Evolutionary conservation across 2,797 vertebrate species (phyloP), one percentile per base, ranked within the genome.

Genomic region (Oreortyx pictus): DNA sequence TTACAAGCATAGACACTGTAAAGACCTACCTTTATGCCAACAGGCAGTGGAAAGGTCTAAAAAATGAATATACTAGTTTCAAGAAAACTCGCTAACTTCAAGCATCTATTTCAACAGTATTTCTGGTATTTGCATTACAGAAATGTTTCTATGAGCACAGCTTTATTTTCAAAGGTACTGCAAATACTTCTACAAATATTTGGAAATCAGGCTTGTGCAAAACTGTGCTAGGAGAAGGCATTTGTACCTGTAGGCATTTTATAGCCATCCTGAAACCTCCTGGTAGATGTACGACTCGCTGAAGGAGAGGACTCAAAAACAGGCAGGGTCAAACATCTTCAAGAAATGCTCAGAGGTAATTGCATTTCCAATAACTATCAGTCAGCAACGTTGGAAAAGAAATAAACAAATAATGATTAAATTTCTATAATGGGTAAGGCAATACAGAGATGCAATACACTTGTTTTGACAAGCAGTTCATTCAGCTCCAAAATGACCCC

Each of bases 381-480:
- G 41, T 61, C 19, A 24, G 9, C 52, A 71, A 74, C 4, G 12
- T 46, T 39, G 37, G 82, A 25, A 80, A 85, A 57, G 5, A 29
- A 93, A 80, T 33, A 74, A 83, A 73, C 31, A 86, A 84, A 77
- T 43, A 80, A 77, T 8, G 3, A 72, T 46, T 52, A 64, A 22
- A 47, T 54, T 62, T 2, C 31, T 43, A 22, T 64, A 35, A 23
- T 8, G 29, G 22, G 62, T 27, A 90, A 74, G 29, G 73, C 65
- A 82, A 70, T 57, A 60, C 59, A 80, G 0, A 20, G n/a, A 68
- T 66, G 35, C 39, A 29, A 37, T 29, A 44, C 41, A 43, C 82
- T 90, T 56, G 31, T 65, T 92, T 89, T 81, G 79, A 88, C 62
- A 88, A 96, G 88, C 52, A 80, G 82, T 72, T 94, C 61, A 86